Base-by-base conservation (phyloP, 1,140 invertebrate genomes). In the Oryctes rhinoceros region DNA sequence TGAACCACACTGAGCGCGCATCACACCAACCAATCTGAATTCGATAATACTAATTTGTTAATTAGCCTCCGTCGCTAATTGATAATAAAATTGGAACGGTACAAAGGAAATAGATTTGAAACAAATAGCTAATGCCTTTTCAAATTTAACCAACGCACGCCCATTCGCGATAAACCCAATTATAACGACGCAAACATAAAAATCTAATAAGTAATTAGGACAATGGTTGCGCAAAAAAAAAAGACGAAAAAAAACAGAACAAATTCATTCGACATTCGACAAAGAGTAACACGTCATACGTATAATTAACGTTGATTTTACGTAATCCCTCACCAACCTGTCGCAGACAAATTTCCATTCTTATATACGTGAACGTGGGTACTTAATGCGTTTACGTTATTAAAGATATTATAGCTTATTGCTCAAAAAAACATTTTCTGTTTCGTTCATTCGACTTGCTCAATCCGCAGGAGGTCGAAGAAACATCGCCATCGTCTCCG, bases 61-160 rank as follows among this genome's bases (percentile, higher is more conserved):
- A 59, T 59, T 59, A n/a, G n/a, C 18, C 4, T n/a, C 13, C 10
- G 5, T n/a, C 53, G 49, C 13, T n/a, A n/a, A 11, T 53, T 53
- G 15, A 53, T 53, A 53, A 53, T n/a, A 11, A 53, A 53, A 53
- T 53, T 53, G 49, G 15, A 6, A 11, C 15, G 15, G 49, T 11
- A 53, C 53, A n/a, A 59, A 59, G 18, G 18, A 15, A 59, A 59
- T 15, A 15, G 15, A 59, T n/a, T 59, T 59, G 5, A 59, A 59
- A 59, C 53, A n/a, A 59, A 59, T 59, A 59, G 53, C 53, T 59
- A 59, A 59, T 59, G 53, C 18, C 15, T n/a, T n/a, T 59, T 59
- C 53, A n/a, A 59, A 59, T n/a, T 59, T n/a, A 59, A n/a, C 13
- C 15, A 59, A 10, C 53, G 18, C 15, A 39, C n/a, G n/a, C n/a